Evolutionary conservation across 2,888 invertebrate species (phyloP), one percentile per base, ranked within the genome.

Genomic region (Cordilura impudica): DNA sequence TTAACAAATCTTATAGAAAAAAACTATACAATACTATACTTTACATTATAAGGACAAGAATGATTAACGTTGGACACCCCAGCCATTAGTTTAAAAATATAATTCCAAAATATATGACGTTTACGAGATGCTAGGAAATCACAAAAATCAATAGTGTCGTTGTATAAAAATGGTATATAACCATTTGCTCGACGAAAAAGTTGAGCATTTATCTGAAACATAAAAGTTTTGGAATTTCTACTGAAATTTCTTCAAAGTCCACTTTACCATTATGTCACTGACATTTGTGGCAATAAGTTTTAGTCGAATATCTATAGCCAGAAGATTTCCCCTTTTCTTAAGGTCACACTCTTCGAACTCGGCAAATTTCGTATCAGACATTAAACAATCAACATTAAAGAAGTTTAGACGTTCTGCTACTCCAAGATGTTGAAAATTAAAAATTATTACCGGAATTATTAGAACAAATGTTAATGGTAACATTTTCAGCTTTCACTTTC

Each of bases 71-170:
- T 61, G 0, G 45, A 39, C 12, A 29, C 8, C 10, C 31, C 45
- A 1, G 14, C 7, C 26, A 26, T 53, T 4, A 10, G 8, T 2
- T 10, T 12, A 12, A 12, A 66, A 0, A 67, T n/a, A 7, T 54
- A 19, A 45, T 54, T 67, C 66, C 66, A 67, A 45, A 67, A 67
- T 4, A 67, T 23, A 19, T 29, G 26, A 67, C 43, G 43, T 54
- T 67, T 67, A 7, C 29, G 26, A 31, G 26, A 45, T 45, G 4
- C 35, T 1, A 26, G 4, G 14, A 67, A 67, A 2, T 29, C 14
- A 29, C 66, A 67, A 19, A 45, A 53, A 54, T 67, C 66, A 4
- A 54, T n/a, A 7, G 54, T 54, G 26, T 43, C 26, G 4, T 67
- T 43, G 3, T 67, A 67, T 18, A 67, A 3, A 29, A 43, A 67